phyloP scores from a whole-genome alignment of 2,888 invertebrate species.

The Rutpela maculata region DNA sequence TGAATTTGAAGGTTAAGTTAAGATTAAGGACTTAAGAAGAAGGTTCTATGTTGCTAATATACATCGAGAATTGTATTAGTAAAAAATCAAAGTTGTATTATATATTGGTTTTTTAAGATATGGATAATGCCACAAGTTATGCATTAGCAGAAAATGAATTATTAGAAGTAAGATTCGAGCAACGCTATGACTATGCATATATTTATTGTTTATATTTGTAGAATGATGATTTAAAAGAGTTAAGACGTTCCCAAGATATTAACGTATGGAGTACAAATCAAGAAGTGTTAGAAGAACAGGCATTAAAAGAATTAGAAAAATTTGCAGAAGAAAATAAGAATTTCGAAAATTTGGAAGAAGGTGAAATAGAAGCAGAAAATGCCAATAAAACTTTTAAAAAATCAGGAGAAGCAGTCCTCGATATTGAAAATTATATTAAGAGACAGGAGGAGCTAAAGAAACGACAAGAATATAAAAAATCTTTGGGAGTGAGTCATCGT shows the following conservation, averaged over 20 bases:
- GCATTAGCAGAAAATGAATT: background rate
- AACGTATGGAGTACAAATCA: constrained; percentile 71
- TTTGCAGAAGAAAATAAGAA: constrained; percentile 62
- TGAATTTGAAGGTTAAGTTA: no score
- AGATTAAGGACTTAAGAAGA: no score
- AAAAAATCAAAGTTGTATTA: no score
- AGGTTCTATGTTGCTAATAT: no score
- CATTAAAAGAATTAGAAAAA: constrained; percentile 69
- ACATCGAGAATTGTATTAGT: no score
- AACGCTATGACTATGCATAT: background rate
- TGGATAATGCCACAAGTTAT: constrained; percentile 15
- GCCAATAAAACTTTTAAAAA: constrained; percentile 40
- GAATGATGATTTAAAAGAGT: constrained; percentile 51
- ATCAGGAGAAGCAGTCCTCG: constrained; percentile 50
- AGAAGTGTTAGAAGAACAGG: constrained; percentile 70
- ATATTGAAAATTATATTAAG: constrained; percentile 67
- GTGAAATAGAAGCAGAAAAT: constrained; percentile 62
- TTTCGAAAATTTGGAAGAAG: constrained; percentile 59
- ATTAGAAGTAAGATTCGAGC: background rate
- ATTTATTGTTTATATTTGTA: constrained; percentile 35
- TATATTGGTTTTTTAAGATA: background rate
- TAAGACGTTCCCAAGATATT: constrained; percentile 63
- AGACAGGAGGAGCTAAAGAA: constrained; percentile 69
- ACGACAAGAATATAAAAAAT: constrained; percentile 62
- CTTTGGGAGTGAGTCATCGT: constrained; percentile 51